Percentiles rank a stretch among this genome's conserved stretches.
Evolutionary conservation across 2,888 invertebrate species (phyloP).

Genomic region (Phragmatobia fuliginosa): DNA sequence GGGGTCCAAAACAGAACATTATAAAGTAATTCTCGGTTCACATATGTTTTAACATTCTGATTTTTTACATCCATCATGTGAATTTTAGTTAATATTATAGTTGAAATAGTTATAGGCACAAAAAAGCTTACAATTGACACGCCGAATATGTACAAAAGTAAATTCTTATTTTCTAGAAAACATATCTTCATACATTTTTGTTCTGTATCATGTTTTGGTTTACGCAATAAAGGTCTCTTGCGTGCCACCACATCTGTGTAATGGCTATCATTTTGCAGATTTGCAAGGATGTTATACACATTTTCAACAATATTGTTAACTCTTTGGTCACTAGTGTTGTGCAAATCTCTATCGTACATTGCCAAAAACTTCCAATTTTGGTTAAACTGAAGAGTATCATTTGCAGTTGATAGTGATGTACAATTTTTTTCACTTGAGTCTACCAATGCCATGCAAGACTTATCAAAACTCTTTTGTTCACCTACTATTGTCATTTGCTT

Average conservation of each 20-base stretch:
- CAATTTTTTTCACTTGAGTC: conserved; percentile 66
- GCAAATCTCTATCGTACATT: conserved; percentile 57
- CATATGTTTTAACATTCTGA: conserved; percentile 67
- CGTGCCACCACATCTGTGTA: conserved; percentile 57
- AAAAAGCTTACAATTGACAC: conserved; percentile 74
- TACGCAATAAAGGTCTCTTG: conserved; percentile 56
- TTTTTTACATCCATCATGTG: conserved; percentile 70
- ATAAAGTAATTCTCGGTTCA: conserved; percentile 75
- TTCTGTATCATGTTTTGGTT: conserved; percentile 56
- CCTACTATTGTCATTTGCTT: conserved; percentile 59
- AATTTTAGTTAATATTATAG: conserved; percentile 76
- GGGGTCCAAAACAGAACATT: conserved; percentile 82
- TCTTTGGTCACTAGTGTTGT: conserved; percentile 53
- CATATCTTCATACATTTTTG: conserved; percentile 74
- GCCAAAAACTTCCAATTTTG: conserved; percentile 66
- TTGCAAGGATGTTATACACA: conserved; percentile 68
- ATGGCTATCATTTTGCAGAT: conserved; percentile 62
- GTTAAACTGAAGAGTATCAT: conserved; percentile 55
- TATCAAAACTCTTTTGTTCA: conserved; percentile 55
- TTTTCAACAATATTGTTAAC: conserved; percentile 67
- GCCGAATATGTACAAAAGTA: conserved; percentile 74
- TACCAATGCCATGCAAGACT: conserved; percentile 71
- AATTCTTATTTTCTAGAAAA: conserved; percentile 71
- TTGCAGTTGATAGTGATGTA: conserved; percentile 39
- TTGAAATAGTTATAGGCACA: conserved; percentile 78